Conservation (phyloP, 2,113 vertebrate species). For the Apaloderma vittatum region DNA sequence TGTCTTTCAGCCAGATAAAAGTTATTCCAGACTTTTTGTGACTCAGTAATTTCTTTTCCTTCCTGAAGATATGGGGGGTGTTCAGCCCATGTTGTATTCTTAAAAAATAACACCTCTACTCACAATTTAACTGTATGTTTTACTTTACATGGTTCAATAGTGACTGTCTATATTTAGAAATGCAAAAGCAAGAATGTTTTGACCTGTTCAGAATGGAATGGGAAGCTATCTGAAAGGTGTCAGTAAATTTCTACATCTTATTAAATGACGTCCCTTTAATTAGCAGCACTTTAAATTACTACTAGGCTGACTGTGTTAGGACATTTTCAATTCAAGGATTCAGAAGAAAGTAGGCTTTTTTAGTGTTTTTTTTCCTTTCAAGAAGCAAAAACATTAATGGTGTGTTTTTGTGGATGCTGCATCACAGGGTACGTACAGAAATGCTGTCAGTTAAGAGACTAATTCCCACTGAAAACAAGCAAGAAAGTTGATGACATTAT, state of each 20-base stretch:
- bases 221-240: not conserved
- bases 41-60: not conserved
- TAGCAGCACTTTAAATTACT: not conserved
- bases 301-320: not conserved
- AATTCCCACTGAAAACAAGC: not conserved
- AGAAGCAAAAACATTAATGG: not conserved
- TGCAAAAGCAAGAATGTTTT: not conserved
- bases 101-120: not conserved
- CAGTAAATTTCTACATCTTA: not conserved
- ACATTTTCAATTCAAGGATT: not conserved
- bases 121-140: not conserved
- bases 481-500: not conserved
- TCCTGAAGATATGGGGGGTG: not conserved
- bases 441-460: not conserved
- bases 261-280: not conserved
- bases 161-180: not conserved
- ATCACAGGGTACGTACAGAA: not conserved
- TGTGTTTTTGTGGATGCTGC: not conserved
- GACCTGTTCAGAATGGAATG: not conserved
- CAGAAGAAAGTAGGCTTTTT: not conserved
- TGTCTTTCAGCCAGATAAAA: too few relatives aligned
- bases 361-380: not conserved
- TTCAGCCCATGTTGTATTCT: not conserved
- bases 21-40: not conserved
- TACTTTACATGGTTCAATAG: not conserved